Percentiles rank a stretch among this genome's conserved stretches.
Evolutionary conservation across 2,888 invertebrate species (phyloP).

Genomic region (Myopa tessellatipennis): DNA sequence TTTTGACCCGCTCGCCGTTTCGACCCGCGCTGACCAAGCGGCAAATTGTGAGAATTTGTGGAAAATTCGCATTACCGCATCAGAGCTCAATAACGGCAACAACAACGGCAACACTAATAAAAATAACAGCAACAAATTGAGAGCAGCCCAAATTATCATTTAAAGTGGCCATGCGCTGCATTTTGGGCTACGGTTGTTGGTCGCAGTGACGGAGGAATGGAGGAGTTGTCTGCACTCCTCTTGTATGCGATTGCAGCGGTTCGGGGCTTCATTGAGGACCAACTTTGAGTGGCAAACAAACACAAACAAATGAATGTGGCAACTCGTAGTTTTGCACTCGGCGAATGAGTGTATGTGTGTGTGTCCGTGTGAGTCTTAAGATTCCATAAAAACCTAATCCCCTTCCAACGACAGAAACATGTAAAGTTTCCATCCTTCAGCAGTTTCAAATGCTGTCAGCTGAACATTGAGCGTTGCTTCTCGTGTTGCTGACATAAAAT

Average conservation of each 20-base stretch:
- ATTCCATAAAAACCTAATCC: neutral
- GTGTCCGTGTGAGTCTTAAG: neutral
- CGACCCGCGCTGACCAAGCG: conserved; percentile 15
- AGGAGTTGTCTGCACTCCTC: neutral
- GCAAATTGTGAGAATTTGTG: conserved; percentile 35
- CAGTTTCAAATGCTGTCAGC: neutral
- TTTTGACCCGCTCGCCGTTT: neutral
- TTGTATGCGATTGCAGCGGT: no score
- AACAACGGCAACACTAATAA: neutral
- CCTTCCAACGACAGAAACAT: neutral
- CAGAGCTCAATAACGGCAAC: neutral
- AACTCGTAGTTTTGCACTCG: conserved; percentile 2
- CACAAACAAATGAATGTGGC: neutral
- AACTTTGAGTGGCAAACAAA: conserved; percentile 15
- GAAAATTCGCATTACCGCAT: conserved; percentile 17
- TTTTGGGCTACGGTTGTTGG: neutral
- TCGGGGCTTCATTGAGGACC: neutral
- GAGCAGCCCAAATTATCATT: conserved; percentile 15
- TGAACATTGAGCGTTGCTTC: neutral
- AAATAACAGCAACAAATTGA: conserved; percentile 8
- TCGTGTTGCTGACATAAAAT: no score
- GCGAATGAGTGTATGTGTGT: conserved; percentile 29
- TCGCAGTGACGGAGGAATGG: neutral
- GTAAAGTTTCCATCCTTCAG: neutral
- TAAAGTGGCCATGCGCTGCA: conserved; percentile 22